Evolutionary conservation across 2,888 invertebrate genomes (phyloP).

Genomic region (Melipona beecheii): DNA sequence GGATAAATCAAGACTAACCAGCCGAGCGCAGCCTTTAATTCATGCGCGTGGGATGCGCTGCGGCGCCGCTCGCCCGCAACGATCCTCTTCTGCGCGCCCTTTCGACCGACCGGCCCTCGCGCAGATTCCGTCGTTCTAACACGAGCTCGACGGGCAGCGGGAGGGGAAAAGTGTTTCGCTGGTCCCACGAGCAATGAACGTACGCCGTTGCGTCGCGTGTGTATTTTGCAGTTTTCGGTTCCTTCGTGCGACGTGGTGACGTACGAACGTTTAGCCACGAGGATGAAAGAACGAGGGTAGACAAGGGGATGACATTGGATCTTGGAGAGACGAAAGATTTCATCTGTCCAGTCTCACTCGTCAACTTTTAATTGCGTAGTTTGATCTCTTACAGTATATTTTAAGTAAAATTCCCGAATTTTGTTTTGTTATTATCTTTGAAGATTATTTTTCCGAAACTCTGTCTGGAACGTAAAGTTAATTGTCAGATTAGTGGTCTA

Average conservation of each 20-base stretch:
- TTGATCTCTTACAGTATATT: too few relatives aligned
- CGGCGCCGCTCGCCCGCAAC: constrained; percentile 43
- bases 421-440: too few relatives aligned
- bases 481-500: too few relatives aligned
- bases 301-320: neutral
- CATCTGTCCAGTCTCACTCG: too few relatives aligned
- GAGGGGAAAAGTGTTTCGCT: neutral
- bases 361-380: too few relatives aligned
- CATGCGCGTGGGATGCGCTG: constrained; percentile 78
- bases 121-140: constrained; percentile 28
- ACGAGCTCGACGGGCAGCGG: neutral
- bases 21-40: constrained; percentile 79
- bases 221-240: neutral
- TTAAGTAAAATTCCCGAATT: too few relatives aligned
- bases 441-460: too few relatives aligned
- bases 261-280: neutral
- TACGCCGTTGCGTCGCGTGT: neutral
- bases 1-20: constrained; percentile 84
- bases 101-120: neutral
- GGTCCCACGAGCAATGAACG: neutral
- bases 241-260: neutral
- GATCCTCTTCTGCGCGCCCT: constrained; percentile 35
- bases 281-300: neutral
- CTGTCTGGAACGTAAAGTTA: too few relatives aligned
- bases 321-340: too few relatives aligned